These are phyloP conservation scores for Psittacula cyanocephala DNA, from an alignment of 2,113 vertebrate species.

Conservation along the genomic window DNA sequence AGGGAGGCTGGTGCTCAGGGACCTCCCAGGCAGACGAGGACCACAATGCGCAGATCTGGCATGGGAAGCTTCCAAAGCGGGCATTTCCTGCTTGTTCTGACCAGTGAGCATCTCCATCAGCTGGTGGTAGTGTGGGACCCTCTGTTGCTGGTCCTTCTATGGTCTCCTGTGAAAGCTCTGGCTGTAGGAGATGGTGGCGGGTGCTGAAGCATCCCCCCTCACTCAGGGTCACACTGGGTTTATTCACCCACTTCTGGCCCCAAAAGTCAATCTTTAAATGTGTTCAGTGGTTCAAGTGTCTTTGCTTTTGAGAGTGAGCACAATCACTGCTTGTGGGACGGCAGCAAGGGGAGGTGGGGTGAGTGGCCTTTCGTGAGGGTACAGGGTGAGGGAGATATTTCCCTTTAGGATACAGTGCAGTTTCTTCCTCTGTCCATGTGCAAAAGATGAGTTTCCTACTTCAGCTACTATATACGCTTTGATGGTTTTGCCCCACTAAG, in stretches of 20 bases:
- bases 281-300: neutral
- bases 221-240: rapidly evolving
- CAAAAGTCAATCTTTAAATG: rapidly evolving
- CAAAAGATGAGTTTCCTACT: neutral
- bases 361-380: neutral
- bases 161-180: too few species aligned
- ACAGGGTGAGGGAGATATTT: rapidly evolving
- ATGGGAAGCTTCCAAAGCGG: neutral
- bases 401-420: rapidly evolving
- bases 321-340: neutral
- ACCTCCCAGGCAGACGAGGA: rapidly evolving
- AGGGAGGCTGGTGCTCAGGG: neutral
- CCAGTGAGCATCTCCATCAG: neutral
- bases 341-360: neutral
- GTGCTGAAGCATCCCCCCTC: rapidly evolving
- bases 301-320: neutral
- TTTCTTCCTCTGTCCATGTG: neutral
- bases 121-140: neutral
- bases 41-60: neutral
- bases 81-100: rapidly evolving
- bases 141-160: neutral
- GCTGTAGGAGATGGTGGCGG: neutral
- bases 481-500: neutral
- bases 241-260: neutral
- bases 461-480: rapidly evolving